Evolutionary conservation across 2,888 invertebrate genomes (phyloP).

Genomic region (Germaria angustata): DNA sequence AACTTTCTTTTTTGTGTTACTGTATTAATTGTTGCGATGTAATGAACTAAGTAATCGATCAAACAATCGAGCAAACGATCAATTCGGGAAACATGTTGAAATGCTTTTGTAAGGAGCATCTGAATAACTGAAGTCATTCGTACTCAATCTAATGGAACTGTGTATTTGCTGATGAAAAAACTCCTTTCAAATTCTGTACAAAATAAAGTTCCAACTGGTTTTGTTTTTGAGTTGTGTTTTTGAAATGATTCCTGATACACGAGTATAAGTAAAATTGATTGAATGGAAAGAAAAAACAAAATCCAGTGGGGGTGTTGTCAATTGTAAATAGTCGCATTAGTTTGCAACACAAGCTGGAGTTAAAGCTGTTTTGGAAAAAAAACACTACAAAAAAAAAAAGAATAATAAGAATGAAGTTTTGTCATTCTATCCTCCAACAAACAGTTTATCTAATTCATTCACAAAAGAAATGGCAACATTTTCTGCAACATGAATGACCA

Average conservation of each 20-base stretch:
- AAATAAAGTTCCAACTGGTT: conserved; percentile 45
- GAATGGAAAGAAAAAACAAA: conserved; percentile 18
- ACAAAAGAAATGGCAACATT: conserved; percentile 48
- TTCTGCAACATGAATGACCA: conserved; percentile 49
- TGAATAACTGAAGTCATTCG: too few relatives aligned
- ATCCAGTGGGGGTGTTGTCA: conserved; percentile 60
- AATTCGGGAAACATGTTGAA: too few relatives aligned
- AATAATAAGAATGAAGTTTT: conserved; percentile 48
- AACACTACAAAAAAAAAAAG: too few relatives aligned
- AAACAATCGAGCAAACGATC: too few relatives aligned
- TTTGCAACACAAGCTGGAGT: conserved; percentile 1
- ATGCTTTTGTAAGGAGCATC: too few relatives aligned
- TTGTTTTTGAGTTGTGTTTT: conserved; percentile 30
- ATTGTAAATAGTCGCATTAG: conserved; percentile 22
- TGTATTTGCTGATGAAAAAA: background rate
- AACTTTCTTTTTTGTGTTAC: too few relatives aligned
- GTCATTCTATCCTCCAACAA: conserved; percentile 40
- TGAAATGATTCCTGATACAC: conserved; percentile 41
- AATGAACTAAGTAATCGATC: too few relatives aligned
- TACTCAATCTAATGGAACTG: too few relatives aligned
- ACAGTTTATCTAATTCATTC: conserved; percentile 45
- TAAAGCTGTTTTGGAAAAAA: conserved; percentile 1
- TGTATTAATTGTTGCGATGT: too few relatives aligned
- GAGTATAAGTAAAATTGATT: conserved; percentile 1
- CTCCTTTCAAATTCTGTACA: background rate